A percentile compares a stretch with the other conserved stretches of the same genome.
Evolutionary conservation across 2,888 invertebrate genomes (phyloP).

Genomic region (Rhorus exstirpatorius): DNA sequence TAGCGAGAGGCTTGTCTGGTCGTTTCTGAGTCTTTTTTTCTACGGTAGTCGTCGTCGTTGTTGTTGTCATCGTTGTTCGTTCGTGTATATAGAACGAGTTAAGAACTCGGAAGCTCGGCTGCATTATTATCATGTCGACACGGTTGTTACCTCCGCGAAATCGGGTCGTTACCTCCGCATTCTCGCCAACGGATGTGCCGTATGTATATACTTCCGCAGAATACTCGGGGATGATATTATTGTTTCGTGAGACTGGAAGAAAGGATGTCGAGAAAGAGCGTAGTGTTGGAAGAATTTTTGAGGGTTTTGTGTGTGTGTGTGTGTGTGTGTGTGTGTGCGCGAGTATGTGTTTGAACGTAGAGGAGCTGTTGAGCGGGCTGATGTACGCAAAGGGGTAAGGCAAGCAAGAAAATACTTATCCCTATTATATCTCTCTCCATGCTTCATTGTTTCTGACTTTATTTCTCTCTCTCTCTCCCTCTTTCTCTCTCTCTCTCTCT

Average conservation of each 20-base stretch:
- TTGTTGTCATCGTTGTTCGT: slow-evolving; percentile 6
- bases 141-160: slow-evolving; percentile 60
- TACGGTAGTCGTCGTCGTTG: slow-evolving; percentile 10
- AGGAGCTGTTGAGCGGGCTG: not conserved
- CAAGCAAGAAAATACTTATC: slow-evolving; percentile 47
- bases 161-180: slow-evolving; percentile 56
- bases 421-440: slow-evolving; percentile 37
- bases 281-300: slow-evolving; percentile 4
- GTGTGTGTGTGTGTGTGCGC: not conserved
- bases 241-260: slow-evolving; percentile 1
- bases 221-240: slow-evolving; percentile 38
- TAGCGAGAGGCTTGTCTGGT: slow-evolving; percentile 10
- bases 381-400: slow-evolving; percentile 33
- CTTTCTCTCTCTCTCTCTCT: slow-evolving; percentile 37
- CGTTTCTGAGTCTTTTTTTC: slow-evolving; percentile 35
- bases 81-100: not conserved
- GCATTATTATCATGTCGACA: slow-evolving; percentile 60
- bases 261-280: slow-evolving; percentile 9
- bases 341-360: too few species aligned
- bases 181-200: slow-evolving; percentile 31
- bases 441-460: slow-evolving; percentile 45
- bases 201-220: slow-evolving; percentile 30
- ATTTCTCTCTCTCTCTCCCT: slow-evolving; percentile 32
- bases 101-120: not conserved
- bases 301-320: not conserved